These are phyloP conservation scores for Megalurothrips usitatus DNA, from an alignment of 2,888 invertebrate genomes.

Conservation along the genomic window DNA sequence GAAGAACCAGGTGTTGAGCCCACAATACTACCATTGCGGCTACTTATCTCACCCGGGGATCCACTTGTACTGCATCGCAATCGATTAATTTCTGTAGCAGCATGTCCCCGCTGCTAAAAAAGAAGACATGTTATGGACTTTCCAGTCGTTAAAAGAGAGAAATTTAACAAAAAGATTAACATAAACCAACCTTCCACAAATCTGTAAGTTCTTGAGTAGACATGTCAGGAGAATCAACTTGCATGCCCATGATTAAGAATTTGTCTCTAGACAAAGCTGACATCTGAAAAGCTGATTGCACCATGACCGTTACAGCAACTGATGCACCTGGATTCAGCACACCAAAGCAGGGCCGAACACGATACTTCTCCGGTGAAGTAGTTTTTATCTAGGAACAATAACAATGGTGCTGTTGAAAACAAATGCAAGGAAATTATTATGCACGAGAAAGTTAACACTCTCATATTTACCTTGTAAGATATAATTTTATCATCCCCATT, in stretches of 20 bases:
- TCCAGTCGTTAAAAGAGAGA: neutral
- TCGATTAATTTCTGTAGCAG: neutral
- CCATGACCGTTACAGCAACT: constrained; percentile 63
- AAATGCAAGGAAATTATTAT: constrained; percentile 32
- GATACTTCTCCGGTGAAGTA: constrained; percentile 91
- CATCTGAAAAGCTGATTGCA: constrained; percentile 67
- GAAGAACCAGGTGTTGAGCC: neutral
- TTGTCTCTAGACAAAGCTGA: constrained; percentile 68
- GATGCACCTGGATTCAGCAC: constrained; percentile 60
- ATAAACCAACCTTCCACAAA: constrained; percentile 61
- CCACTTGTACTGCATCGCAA: neutral
- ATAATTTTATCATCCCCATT: constrained; percentile 55
- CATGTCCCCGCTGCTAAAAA: neutral
- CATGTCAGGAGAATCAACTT: constrained; percentile 55
- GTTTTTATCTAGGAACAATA: constrained; percentile 74
- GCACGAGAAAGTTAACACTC: constrained; percentile 28
- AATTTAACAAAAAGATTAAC: neutral
- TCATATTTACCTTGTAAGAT: constrained; percentile 33
- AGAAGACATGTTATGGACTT: neutral
- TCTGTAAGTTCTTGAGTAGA: constrained; percentile 61
- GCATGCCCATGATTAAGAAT: constrained; percentile 76
- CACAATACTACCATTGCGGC: neutral
- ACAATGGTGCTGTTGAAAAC: constrained; percentile 22
- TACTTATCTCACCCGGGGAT: neutral
- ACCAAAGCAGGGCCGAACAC: constrained; percentile 86